These are phyloP conservation scores for Elysia crispata DNA, from an alignment of 2,888 invertebrate species.

Conservation along the genomic window DNA sequence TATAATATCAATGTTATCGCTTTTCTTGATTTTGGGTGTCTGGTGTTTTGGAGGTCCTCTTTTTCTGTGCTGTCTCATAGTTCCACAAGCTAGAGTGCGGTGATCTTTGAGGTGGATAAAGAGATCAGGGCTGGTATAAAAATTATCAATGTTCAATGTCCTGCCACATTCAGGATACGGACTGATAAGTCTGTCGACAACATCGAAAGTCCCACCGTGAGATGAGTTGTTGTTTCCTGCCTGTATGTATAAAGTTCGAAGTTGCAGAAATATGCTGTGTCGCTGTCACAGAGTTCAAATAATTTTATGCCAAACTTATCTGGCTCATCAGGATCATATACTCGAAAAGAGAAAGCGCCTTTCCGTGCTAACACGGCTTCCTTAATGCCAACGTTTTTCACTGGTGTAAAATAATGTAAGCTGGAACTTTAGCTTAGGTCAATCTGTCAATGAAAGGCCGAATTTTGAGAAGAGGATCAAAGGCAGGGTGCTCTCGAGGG, in stretches of 20 bases:
- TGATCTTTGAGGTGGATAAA: background rate
- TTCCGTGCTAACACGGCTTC: slow-evolving; percentile 12
- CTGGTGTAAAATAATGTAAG: background rate
- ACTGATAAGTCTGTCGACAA: no score
- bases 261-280: slow-evolving; percentile 10
- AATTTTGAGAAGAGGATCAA: slow-evolving; percentile 15
- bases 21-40: no score
- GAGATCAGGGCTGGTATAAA: slow-evolving; percentile 17
- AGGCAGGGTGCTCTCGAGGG: background rate
- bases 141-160: background rate
- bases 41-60: background rate
- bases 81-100: slow-evolving; percentile 6
- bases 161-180: slow-evolving; percentile 14
- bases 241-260: slow-evolving; percentile 1
- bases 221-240: slow-evolving; percentile 1
- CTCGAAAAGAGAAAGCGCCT: background rate
- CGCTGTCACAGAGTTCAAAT: slow-evolving; percentile 25
- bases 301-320: slow-evolving; percentile 10
- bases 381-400: background rate
- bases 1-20: no score
- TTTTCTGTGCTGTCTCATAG: background rate
- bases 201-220: background rate
- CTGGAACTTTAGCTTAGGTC: no score
- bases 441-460: no score
- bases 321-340: slow-evolving; percentile 10